A percentile compares a stretch with the other conserved stretches of the same genome.
Conservation (phyloP, 2,797 vertebrate species). For the Corythornis leucogaster region DNA sequence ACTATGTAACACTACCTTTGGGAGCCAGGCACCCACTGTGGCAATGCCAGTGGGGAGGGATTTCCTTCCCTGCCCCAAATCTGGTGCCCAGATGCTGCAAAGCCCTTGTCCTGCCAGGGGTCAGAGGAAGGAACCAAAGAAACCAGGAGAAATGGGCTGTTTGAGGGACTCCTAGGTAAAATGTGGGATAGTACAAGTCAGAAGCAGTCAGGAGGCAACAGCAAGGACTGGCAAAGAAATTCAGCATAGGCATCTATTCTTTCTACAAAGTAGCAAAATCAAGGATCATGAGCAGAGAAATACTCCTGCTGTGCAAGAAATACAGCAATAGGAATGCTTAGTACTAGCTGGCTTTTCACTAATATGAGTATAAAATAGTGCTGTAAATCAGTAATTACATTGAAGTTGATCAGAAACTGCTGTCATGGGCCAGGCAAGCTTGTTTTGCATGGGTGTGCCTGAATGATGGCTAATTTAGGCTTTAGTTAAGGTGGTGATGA, state of each 20-base stretch:
- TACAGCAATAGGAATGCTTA: background rate
- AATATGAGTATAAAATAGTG: background rate
- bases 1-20: accelerated
- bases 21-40: accelerated
- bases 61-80: background rate
- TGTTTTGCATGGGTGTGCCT: background rate
- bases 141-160: background rate
- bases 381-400: background rate
- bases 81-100: background rate
- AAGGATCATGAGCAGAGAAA: background rate
- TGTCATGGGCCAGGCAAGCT: background rate
- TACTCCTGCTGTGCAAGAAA: too few species aligned
- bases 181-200: background rate
- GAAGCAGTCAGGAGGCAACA: background rate
- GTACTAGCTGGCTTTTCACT: background rate
- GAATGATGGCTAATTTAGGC: background rate
- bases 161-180: background rate
- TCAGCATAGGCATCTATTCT: background rate
- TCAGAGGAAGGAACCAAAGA: background rate
- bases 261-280: background rate
- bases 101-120: background rate
- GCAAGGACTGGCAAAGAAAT: background rate
- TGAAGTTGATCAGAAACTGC: too few species aligned
- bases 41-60: accelerated
- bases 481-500: background rate